Percentiles rank a stretch among this genome's conserved stretches.
Conservation (phyloP, 2,888 invertebrate species). For the Lochmaea capreae region DNA sequence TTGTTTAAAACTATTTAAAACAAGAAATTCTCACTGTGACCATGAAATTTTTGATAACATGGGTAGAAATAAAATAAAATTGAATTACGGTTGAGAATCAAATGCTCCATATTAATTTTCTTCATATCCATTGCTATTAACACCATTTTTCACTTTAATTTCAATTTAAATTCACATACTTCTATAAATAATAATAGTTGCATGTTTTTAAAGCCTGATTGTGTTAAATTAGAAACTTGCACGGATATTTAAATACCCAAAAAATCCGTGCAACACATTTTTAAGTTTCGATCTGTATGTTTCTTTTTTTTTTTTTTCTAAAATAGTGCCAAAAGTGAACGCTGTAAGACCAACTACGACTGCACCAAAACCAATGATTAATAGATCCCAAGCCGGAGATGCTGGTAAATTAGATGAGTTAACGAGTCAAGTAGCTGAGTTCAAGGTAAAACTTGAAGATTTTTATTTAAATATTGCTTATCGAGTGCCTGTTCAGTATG, state of each 20-base stretch:
- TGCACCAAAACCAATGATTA: slow-evolving; percentile 59
- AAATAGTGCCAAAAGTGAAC: slow-evolving; percentile 67
- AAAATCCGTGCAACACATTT: neutral
- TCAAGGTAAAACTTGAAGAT: slow-evolving; percentile 61
- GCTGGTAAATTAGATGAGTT: slow-evolving; percentile 72
- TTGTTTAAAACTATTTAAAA: too few relatives aligned
- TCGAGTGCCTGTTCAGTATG: too few relatives aligned
- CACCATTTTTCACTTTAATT: neutral
- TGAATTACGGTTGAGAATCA: too few relatives aligned
- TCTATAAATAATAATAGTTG: neutral
- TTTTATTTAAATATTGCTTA: too few relatives aligned
- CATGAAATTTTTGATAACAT: too few relatives aligned
- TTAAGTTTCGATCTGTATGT: neutral
- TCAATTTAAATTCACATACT: neutral
- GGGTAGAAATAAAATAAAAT: too few relatives aligned
- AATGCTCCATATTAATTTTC: neutral
- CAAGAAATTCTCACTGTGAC: too few relatives aligned
- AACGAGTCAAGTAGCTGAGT: slow-evolving; percentile 67
- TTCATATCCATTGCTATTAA: neutral
- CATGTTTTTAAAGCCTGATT: slow-evolving; percentile 3
- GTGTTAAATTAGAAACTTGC: neutral
- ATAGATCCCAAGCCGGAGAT: slow-evolving; percentile 67
- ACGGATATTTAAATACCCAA: neutral
- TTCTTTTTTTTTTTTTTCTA: neutral
- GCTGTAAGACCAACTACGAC: slow-evolving; percentile 63